Percentiles rank a stretch among this genome's conserved stretches.
These are phyloP conservation scores for Orthosia gothica DNA, from an alignment of 2,888 invertebrate species.

Conservation along the genomic window DNA sequence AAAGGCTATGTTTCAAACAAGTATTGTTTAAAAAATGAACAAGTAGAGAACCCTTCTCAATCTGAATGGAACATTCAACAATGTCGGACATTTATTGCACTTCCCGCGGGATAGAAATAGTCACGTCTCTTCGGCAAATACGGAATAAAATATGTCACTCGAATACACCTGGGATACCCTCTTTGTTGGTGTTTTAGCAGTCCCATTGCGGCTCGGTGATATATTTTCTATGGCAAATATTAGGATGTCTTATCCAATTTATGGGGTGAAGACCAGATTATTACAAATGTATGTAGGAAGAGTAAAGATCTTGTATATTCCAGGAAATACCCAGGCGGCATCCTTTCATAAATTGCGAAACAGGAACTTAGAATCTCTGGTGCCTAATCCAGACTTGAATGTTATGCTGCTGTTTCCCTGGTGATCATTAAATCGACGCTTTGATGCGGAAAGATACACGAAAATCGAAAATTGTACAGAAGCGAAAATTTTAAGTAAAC, in stretches of 20 bases:
- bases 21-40: slow-evolving; percentile 19
- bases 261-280: neutral
- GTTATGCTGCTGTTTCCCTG: neutral
- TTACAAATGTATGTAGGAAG: no score
- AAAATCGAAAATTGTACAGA: neutral
- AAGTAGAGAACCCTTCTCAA: no score
- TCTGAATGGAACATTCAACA: slow-evolving; percentile 37
- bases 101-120: slow-evolving; percentile 14
- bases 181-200: slow-evolving; percentile 5
- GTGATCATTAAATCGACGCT: no score
- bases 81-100: slow-evolving; percentile 42
- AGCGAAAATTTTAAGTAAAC: no score
- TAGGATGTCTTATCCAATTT: slow-evolving; percentile 4
- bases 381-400: no score
- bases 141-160: slow-evolving; percentile 39
- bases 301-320: no score
- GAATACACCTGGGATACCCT: slow-evolving; percentile 16
- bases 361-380: no score
- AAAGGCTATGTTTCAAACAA: slow-evolving; percentile 16
- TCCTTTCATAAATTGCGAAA: no score
- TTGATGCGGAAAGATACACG: neutral
- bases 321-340: no score
- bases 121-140: slow-evolving; percentile 35
- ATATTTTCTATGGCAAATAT: neutral
- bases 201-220: slow-evolving; percentile 1